Evolutionary conservation across 2,888 invertebrate species (phyloP).

Genomic region (Abrostola triplasia): DNA sequence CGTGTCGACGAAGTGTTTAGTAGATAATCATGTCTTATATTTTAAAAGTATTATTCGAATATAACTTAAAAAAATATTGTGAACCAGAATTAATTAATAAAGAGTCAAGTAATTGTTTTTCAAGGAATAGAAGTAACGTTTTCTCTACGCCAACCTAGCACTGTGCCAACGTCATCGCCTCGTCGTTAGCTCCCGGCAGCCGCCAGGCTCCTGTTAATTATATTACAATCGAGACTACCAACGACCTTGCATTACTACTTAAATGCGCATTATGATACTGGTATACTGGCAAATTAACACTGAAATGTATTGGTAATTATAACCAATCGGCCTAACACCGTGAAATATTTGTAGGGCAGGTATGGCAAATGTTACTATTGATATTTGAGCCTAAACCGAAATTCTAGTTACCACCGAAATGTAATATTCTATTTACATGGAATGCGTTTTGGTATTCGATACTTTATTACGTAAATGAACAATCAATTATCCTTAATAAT

Average conservation of each 20-base stretch:
- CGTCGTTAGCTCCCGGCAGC: slow-evolving; percentile 22
- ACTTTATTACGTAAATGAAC: slow-evolving; percentile 1
- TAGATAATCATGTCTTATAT: too few species aligned
- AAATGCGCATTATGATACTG: slow-evolving; percentile 31
- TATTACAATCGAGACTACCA: slow-evolving; percentile 37
- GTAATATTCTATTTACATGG: too few species aligned
- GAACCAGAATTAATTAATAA: too few species aligned
- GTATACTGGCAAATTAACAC: slow-evolving; percentile 15
- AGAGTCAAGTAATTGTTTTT: too few species aligned
- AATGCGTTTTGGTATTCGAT: too few species aligned
- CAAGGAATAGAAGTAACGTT: too few species aligned
- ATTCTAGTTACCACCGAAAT: too few species aligned
- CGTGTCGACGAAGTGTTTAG: too few species aligned
- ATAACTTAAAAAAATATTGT: too few species aligned
- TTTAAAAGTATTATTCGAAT: too few species aligned
- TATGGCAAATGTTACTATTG: neutral
- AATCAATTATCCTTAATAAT: slow-evolving; percentile 19
- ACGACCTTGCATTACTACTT: slow-evolving; percentile 36
- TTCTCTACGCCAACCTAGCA: neutral
- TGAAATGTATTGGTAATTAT: slow-evolving; percentile 16
- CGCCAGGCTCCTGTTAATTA: slow-evolving; percentile 43
- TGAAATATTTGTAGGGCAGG: neutral
- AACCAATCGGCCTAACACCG: neutral
- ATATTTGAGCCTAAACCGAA: too few species aligned
- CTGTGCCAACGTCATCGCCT: neutral